A percentile compares a stretch with the other conserved stretches of the same genome.
These are phyloP conservation scores for Rhamnusium bicolor DNA, from an alignment of 2,888 invertebrate species.

Conservation along the genomic window DNA sequence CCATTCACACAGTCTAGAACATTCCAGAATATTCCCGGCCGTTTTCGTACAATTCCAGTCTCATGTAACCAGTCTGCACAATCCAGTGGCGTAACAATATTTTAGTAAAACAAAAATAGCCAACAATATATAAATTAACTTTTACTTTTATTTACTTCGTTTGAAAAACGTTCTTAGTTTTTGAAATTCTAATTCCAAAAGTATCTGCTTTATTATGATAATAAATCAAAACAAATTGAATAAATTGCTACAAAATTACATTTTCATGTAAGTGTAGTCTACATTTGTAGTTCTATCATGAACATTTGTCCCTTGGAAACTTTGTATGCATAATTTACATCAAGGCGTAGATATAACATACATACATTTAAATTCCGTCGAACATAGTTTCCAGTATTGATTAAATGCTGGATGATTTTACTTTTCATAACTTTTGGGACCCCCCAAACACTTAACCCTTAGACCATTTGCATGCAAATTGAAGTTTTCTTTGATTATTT, in stretches of 20 bases:
- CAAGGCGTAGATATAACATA: not conserved
- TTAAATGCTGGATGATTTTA: not conserved
- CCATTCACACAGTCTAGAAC: too few species aligned
- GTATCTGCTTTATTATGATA: not conserved
- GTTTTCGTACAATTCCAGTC: too few species aligned
- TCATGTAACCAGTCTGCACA: too few species aligned
- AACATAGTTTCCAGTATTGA: not conserved
- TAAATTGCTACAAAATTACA: not conserved
- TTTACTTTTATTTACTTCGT: too few species aligned
- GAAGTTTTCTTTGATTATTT: not conserved
- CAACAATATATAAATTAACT: too few species aligned
- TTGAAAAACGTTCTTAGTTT: too few species aligned
- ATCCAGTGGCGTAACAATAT: too few species aligned
- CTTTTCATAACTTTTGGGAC: not conserved
- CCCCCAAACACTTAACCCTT: not conserved
- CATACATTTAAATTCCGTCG: not conserved
- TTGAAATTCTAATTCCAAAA: too few species aligned
- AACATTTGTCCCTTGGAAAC: not conserved
- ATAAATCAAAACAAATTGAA: not conserved
- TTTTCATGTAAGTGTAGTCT: conserved; percentile 1
- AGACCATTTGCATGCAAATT: not conserved
- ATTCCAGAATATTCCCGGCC: too few species aligned
- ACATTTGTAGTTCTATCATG: not conserved
- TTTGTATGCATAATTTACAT: conserved; percentile 2
- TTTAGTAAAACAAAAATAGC: too few species aligned